A percentile compares a stretch with the other conserved stretches of the same genome.
These are phyloP conservation scores for Herminia tarsipennalis DNA, from an alignment of 2,888 invertebrate genomes.

Conservation along the genomic window DNA sequence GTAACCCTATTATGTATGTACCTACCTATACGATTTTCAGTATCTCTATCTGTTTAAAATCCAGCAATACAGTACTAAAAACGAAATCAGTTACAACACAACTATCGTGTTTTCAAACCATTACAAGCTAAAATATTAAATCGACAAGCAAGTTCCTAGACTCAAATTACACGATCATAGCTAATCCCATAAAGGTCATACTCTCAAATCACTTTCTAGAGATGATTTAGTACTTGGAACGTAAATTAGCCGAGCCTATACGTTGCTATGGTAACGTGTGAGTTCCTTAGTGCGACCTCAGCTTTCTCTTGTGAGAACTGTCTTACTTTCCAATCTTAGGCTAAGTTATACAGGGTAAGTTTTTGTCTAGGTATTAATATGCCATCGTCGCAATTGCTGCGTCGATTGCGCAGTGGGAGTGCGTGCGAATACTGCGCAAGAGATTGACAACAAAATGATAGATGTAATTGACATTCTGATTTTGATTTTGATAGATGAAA, in stretches of 20 bases:
- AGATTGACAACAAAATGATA: no score
- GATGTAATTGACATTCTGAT: no score
- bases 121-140: constrained; percentile 10
- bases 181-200: constrained; percentile 35
- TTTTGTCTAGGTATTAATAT: no score
- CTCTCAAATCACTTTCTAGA: constrained; percentile 41
- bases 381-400: no score
- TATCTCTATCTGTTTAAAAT: no score
- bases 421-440: no score
- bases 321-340: no score
- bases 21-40: not conserved
- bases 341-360: no score
- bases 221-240: constrained; percentile 43
- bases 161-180: constrained; percentile 34
- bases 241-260: constrained; percentile 46
- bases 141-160: constrained; percentile 7
- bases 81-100: not conserved
- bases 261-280: constrained; percentile 31
- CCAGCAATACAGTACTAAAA: constrained; percentile 1
- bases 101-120: constrained; percentile 4
- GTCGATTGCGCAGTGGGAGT: no score
- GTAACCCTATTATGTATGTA: no score
- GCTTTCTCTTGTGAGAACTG: constrained; percentile 30
- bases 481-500: no score
- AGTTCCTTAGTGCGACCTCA: constrained; percentile 32